These are phyloP conservation scores for Danaus melanippus DNA, from an alignment of 1,140 invertebrate genomes.

Conservation along the genomic window DNA sequence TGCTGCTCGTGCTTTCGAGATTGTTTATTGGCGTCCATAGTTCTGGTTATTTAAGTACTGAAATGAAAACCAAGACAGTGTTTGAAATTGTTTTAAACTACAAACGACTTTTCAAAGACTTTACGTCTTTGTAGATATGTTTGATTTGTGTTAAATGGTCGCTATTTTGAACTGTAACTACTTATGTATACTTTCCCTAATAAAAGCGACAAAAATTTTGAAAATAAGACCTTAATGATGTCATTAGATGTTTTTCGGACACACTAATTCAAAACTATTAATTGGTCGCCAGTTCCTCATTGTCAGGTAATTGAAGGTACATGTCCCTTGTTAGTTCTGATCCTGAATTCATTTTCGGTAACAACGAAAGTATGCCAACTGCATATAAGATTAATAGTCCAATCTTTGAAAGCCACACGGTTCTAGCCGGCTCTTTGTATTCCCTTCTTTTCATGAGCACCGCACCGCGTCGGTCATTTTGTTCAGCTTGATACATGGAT, in stretches of 20 bases:
- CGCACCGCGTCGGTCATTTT: constrained; percentile 48
- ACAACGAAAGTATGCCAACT: constrained; percentile 5
- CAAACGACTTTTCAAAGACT: background rate
- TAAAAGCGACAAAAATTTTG: no score
- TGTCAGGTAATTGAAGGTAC: no score
- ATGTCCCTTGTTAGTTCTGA: background rate
- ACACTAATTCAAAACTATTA: no score
- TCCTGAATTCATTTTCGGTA: background rate
- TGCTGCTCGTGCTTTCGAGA: constrained; percentile 24
- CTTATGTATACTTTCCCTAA: no score
- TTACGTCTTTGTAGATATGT: background rate
- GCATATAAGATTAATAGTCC: constrained; percentile 27
- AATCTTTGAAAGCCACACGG: constrained; percentile 16
- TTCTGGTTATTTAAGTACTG: background rate
- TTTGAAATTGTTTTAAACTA: constrained; percentile 8
- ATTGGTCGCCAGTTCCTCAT: no score
- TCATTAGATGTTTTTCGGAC: no score
- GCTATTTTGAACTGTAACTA: background rate
- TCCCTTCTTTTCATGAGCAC: constrained; percentile 39
- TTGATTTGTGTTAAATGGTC: constrained; percentile 10
- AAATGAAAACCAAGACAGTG: constrained; percentile 9
- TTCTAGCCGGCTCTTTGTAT: constrained; percentile 28
- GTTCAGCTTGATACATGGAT: constrained; percentile 15
- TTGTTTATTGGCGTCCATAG: constrained; percentile 1
- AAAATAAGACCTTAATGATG: no score